Base-by-base conservation (phyloP, 2,113 vertebrate genomes). In the Thalassoma bifasciatum region DNA sequence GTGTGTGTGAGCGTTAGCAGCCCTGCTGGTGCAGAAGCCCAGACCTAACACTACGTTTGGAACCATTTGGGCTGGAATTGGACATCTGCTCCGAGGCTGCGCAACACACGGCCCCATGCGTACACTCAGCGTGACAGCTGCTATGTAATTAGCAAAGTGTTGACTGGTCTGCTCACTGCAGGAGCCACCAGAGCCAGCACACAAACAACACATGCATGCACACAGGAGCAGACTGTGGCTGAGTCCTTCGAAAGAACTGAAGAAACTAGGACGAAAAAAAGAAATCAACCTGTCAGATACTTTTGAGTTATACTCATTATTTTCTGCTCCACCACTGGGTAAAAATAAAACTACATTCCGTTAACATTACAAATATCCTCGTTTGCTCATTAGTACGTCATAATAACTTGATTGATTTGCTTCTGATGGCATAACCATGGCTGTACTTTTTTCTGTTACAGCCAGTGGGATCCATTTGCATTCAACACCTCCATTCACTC, bases 111-210 rank as follows among this genome's bases (percentile, higher is more conserved):
- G 82, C 85, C 85, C 78, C 89, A 79, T 89, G 84, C 16, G 60
- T 85, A 79, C 88, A 82, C 87, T 86, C 89, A 89, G 88, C 59
- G 44, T 82, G 88, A 87, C 92, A 92, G 88, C 88, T 87, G 89
- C 89, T 88, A 77, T 92, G 91, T 93, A 90, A 91, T 93, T 93
- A 93, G 74, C 87, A 86, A 78, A 89, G 88, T 90, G 90, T 88
- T 85, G 89, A 92, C 83, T 83, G 86, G 68, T 76, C 86, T 87
- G 86, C 75, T 85, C 88, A 64, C 88, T 79, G 83, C 88, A 84
- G 89, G 89, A 88, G 86, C 75, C 80, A 64, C 56, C 69, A 23
- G 52, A 61, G 14, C 61, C 52, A 67, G 61, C 65, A 63, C 81
- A 85, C 82, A 78, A 11, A 79, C 76, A 82, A 53, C 76, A 4